Percentiles rank a stretch among this genome's conserved stretches.
phyloP scores from a whole-genome alignment of 2,888 invertebrate genomes.

The Acanthacorydalis orientalis region DNA sequence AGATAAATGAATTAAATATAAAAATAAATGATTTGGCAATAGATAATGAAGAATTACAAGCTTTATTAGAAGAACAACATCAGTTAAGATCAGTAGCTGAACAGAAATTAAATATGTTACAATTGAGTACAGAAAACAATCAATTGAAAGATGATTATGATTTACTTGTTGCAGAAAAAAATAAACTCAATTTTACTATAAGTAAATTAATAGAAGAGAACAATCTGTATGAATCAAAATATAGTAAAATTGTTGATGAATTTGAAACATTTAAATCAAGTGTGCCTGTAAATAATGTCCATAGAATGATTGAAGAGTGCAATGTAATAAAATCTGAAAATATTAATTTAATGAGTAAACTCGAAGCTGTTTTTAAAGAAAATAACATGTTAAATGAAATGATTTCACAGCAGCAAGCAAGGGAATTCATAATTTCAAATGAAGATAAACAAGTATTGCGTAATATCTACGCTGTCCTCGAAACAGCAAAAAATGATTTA shows the following conservation, averaged over 20 bases:
- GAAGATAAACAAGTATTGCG: too few relatives aligned
- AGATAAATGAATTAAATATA: constrained; percentile 32
- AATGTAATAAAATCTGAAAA: not conserved
- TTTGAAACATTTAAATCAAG: not conserved
- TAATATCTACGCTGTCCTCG: too few relatives aligned
- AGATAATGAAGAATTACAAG: constrained; percentile 43
- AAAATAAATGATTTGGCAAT: constrained; percentile 38
- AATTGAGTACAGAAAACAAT: constrained; percentile 7
- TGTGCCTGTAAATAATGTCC: not conserved
- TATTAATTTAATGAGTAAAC: not conserved
- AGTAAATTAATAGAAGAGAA: not conserved
- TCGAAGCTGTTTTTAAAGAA: not conserved
- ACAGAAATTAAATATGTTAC: constrained; percentile 14
- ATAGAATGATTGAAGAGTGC: not conserved
- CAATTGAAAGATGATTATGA: constrained; percentile 5
- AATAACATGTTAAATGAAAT: too few relatives aligned
- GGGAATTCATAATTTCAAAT: too few relatives aligned
- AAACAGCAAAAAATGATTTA: too few relatives aligned
- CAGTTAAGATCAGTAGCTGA: constrained; percentile 19
- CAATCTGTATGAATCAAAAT: not conserved
- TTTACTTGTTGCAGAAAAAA: not conserved
- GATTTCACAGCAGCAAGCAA: too few relatives aligned
- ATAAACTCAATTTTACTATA: not conserved
- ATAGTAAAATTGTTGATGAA: not conserved
- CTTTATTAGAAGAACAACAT: constrained; percentile 34